phyloP scores from a whole-genome alignment of 2,888 invertebrate genomes.

The Teleogryllus oceanicus region DNA sequence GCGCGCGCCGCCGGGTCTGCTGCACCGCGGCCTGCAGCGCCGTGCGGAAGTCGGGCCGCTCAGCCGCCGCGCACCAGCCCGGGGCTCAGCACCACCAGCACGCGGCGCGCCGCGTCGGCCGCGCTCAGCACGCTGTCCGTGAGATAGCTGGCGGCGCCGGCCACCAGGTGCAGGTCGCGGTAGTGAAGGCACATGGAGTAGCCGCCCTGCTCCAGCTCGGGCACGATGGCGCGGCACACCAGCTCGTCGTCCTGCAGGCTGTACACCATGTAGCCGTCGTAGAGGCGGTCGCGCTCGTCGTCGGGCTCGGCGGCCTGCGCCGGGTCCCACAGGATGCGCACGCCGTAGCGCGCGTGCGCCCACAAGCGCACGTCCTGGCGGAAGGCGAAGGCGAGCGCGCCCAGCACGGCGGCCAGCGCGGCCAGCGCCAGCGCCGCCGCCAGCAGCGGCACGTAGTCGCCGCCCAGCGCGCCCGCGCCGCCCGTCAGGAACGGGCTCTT shows the following conservation, averaged over 20 bases:
- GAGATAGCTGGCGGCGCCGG: constrained; percentile 45
- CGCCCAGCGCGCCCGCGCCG: constrained; percentile 61
- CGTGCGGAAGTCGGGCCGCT: constrained; percentile 72
- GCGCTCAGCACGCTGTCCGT: constrained; percentile 57
- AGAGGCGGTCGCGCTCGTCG: constrained; percentile 57
- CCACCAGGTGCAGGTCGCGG: constrained; percentile 45
- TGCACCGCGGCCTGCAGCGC: constrained; percentile 73
- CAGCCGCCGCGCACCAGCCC: constrained; percentile 80
- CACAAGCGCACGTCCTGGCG: constrained; percentile 74
- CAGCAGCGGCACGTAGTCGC: constrained; percentile 70
- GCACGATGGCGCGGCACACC: constrained; percentile 64
- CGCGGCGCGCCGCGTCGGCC: constrained; percentile 67
- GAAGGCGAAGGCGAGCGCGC: constrained; percentile 68
- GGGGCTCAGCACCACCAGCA: constrained; percentile 76
- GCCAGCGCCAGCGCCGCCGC: constrained; percentile 67
- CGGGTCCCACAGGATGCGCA: constrained; percentile 56
- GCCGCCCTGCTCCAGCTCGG: constrained; percentile 69
- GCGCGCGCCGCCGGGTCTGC: constrained; percentile 51
- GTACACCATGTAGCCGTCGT: constrained; percentile 85
- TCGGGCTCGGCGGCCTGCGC: constrained; percentile 36
- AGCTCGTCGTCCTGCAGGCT: constrained; percentile 73
- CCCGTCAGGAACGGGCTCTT: constrained; percentile 55
- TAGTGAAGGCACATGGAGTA: constrained; percentile 58
- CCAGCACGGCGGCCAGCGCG: constrained; percentile 64
- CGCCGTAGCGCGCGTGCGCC: constrained; percentile 74